Conservation (phyloP, 2,888 invertebrate genomes). For the Linnaemya vulpina region DNA sequence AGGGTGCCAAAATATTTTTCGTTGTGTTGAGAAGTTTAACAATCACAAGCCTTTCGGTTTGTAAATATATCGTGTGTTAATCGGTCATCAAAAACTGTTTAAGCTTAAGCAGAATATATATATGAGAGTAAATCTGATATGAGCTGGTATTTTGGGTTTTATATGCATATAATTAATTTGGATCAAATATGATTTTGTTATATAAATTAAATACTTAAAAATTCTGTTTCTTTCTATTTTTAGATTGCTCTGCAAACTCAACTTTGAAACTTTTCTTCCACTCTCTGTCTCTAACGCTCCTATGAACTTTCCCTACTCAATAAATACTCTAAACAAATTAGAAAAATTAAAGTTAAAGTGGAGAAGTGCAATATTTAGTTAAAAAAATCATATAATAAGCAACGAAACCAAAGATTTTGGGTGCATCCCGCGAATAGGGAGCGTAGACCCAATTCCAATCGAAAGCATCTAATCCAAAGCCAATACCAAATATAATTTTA, state of each 20-base stretch:
- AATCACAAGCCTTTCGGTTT: too few relatives aligned
- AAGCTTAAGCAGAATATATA: not conserved
- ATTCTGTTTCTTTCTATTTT: slow-evolving; percentile 13
- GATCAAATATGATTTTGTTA: not conserved
- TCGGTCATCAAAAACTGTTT: not conserved
- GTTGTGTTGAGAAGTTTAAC: too few relatives aligned
- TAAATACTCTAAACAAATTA: not conserved
- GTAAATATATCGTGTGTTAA: not conserved
- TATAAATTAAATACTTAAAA: not conserved
- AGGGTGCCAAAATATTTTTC: too few relatives aligned
- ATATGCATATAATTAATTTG: not conserved
- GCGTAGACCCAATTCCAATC: slow-evolving; percentile 34
- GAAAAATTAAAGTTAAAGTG: slow-evolving; percentile 18
- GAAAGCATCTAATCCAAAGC: slow-evolving; percentile 39
- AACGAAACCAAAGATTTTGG: slow-evolving; percentile 75
- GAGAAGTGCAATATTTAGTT: slow-evolving; percentile 67
- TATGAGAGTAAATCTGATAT: not conserved
- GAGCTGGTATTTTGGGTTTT: not conserved
- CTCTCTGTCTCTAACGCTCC: slow-evolving; percentile 17
- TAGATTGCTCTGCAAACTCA: slow-evolving; percentile 33
- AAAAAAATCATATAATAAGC: slow-evolving; percentile 69
- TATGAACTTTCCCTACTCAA: slow-evolving; percentile 8
- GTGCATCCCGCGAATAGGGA: slow-evolving; percentile 61
- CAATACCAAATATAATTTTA: slow-evolving; percentile 59
- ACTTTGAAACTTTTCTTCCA: slow-evolving; percentile 26